Evolutionary conservation across 23 tunicate genomes (phyloP).

Genomic region (Corella eumyota): DNA sequence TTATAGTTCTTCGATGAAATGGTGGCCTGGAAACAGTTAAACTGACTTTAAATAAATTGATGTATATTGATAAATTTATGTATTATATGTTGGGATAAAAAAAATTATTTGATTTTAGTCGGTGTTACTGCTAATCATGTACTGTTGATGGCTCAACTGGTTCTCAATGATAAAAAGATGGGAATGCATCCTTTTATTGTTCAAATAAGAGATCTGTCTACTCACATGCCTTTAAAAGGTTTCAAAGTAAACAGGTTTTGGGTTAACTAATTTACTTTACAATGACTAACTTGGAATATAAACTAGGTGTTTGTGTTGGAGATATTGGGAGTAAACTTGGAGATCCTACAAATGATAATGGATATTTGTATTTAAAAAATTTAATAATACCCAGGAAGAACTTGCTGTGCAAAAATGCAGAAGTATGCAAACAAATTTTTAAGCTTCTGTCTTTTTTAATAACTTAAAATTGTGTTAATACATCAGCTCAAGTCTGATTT

Average conservation of each 20-base stretch:
- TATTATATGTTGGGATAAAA: no score
- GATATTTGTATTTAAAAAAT: constrained; percentile 47
- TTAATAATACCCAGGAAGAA: constrained; percentile 73
- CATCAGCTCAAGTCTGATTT: no score
- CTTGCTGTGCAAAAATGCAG: constrained; percentile 60
- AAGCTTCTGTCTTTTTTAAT: no score
- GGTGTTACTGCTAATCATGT: constrained; percentile 62
- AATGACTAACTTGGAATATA: no score
- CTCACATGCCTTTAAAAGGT: constrained; percentile 70
- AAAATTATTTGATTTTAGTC: constrained; percentile 19
- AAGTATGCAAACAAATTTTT: no score
- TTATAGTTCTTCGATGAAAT: constrained; percentile 49
- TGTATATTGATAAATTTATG: neutral
- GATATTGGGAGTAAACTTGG: constrained; percentile 72
- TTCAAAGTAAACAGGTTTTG: neutral
- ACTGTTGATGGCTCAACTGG: constrained; percentile 63
- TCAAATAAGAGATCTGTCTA: constrained; percentile 61
- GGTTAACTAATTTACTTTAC: no score
- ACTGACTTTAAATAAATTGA: neutral
- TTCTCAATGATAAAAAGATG: constrained; percentile 27
- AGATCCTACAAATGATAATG: constrained; percentile 59
- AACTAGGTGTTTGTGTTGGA: constrained; percentile 60
- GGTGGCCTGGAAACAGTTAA: constrained; percentile 97
- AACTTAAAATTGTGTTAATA: no score
- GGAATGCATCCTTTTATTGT: constrained; percentile 92